phyloP scores from a whole-genome alignment of 1,140 invertebrate genomes.

The Drosophila quadrilineata region DNA sequence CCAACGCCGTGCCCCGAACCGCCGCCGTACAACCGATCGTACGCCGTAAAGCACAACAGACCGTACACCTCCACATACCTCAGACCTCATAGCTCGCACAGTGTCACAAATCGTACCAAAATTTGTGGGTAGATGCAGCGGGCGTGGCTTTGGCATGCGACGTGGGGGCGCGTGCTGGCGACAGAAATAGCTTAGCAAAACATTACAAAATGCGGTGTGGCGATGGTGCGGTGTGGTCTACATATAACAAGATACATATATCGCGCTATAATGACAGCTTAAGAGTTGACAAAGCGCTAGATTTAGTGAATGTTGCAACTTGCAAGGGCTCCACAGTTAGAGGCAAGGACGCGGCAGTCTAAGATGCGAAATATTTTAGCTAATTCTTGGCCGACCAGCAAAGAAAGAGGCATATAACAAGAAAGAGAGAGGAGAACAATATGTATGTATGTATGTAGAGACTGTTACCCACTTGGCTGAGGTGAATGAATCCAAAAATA shows the following conservation, averaged over 20 bases:
- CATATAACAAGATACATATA: not conserved
- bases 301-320: conserved; percentile 1
- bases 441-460: too few relatives aligned
- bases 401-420: too few relatives aligned
- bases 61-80: too few relatives aligned
- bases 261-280: conserved; percentile 3
- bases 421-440: too few relatives aligned
- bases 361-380: not conserved
- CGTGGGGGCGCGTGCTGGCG: conserved; percentile 29
- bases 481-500: conserved; percentile 71
- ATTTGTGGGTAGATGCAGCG: conserved; percentile 7
- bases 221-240: conserved; percentile 2
- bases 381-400: not conserved
- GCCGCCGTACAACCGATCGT: too few relatives aligned
- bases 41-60: too few relatives aligned
- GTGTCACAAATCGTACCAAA: conserved; percentile 20
- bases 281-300: conserved; percentile 3
- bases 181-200: conserved; percentile 25
- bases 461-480: conserved; percentile 35
- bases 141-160: conserved; percentile 28
- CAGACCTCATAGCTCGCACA: not conserved
- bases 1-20: too few relatives aligned
- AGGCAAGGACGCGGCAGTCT: not conserved
- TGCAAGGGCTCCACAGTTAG: not conserved
- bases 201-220: conserved; percentile 17